phyloP scores from a whole-genome alignment of 2,888 invertebrate genomes.

The Drosophila phalerata region DNA sequence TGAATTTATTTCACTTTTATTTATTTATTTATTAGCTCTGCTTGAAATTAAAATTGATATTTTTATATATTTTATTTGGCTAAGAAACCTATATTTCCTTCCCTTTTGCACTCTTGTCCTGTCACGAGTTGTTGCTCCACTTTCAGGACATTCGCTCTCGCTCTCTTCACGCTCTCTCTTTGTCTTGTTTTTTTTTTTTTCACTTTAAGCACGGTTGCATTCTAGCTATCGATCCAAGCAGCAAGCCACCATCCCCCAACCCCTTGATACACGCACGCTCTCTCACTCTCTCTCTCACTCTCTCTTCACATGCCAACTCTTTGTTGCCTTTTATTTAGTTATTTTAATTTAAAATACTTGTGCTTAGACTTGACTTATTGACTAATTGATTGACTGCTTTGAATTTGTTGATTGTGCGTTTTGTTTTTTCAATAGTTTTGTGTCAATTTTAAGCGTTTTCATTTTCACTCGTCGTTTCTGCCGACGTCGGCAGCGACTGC shows the following conservation, averaged over 20 bases:
- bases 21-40: conserved; percentile 5
- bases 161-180: not conserved
- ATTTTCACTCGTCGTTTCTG: conserved; percentile 53
- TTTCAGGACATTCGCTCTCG: conserved; percentile 44
- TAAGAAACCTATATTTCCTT: conserved; percentile 20
- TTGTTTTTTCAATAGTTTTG: conserved; percentile 30
- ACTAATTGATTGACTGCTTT: conserved; percentile 17
- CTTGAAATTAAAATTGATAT: not conserved
- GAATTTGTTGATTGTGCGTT: conserved; percentile 13
- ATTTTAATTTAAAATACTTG: conserved; percentile 29
- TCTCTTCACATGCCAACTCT: conserved; percentile 25
- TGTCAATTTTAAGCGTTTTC: conserved; percentile 32
- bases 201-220: conserved; percentile 72
- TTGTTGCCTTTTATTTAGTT: conserved; percentile 15
- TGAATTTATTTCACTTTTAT: not conserved
- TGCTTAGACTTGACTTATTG: conserved; percentile 1
- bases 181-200: conserved; percentile 24
- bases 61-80: conserved; percentile 21
- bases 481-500: conserved; percentile 19
- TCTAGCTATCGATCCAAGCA: conserved; percentile 67
- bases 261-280: not conserved
- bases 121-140: conserved; percentile 50
- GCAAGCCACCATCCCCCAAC: conserved; percentile 53
- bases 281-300: no score
- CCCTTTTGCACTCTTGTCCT: conserved; percentile 1